Conservation (phyloP, 1,140 invertebrate species). For the Stegodyphus mimosarum region DNA sequence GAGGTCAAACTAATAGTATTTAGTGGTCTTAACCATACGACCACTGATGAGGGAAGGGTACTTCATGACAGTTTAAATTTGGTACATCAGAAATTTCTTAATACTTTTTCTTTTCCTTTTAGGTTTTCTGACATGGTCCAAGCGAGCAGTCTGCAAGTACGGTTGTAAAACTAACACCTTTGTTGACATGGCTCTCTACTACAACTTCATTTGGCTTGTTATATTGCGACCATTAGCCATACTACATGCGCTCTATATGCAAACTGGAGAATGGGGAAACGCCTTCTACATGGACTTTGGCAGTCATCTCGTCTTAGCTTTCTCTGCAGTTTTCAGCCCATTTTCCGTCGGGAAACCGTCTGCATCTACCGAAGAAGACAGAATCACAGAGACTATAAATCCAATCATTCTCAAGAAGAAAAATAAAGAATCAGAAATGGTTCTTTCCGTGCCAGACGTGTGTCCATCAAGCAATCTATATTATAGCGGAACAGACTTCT, state of each 20-base stretch:
- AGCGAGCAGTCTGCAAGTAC: constrained; percentile 39
- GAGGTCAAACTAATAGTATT: too few relatives aligned
- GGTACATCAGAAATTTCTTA: too few relatives aligned
- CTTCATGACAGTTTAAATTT: too few relatives aligned
- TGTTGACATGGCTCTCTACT: constrained; percentile 62
- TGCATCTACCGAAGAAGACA: background rate
- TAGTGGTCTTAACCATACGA: too few relatives aligned
- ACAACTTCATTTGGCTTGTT: constrained; percentile 63
- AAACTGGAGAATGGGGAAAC: constrained; percentile 36
- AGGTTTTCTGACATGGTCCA: constrained; percentile 45
- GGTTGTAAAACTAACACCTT: constrained; percentile 56
- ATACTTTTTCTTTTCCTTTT: background rate
- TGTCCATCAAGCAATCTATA: background rate
- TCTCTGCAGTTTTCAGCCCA: constrained; percentile 61
- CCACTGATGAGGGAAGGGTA: too few relatives aligned
- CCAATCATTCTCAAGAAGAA: constrained; percentile 37
- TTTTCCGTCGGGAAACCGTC: constrained; percentile 52
- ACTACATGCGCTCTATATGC: constrained; percentile 58
- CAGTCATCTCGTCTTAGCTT: constrained; percentile 61
- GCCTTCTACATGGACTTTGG: constrained; percentile 62
- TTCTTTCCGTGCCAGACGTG: background rate
- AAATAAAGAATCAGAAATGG: background rate
- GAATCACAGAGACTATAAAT: constrained; percentile 49
- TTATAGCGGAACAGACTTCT: background rate
- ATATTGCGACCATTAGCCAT: constrained; percentile 62